These are phyloP conservation scores for Mylabris sibirica DNA, from an alignment of 2,888 invertebrate genomes.

Conservation along the genomic window DNA sequence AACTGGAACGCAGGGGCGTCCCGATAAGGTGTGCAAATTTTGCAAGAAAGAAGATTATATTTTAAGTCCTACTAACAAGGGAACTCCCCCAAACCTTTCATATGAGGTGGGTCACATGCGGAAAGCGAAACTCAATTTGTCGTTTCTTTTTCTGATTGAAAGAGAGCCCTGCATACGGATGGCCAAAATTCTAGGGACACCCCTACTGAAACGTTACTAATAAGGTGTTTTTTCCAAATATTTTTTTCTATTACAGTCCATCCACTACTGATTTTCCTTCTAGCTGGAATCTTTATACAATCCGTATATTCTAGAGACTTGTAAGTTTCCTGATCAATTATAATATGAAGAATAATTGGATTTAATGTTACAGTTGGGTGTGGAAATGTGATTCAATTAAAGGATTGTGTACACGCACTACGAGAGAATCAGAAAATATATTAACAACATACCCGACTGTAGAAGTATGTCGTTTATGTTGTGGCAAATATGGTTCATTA, in stretches of 20 bases:
- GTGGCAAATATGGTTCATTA: constrained; percentile 72
- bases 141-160: too few species aligned
- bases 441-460: constrained; percentile 53
- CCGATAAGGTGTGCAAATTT: too few species aligned
- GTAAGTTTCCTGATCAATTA: not conserved
- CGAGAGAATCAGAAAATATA: not conserved
- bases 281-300: not conserved
- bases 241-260: not conserved
- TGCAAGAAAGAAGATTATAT: too few species aligned
- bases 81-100: too few species aligned
- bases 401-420: not conserved
- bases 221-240: too few species aligned
- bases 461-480: constrained; percentile 72
- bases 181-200: too few species aligned
- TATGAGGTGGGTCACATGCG: too few species aligned
- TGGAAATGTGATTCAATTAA: constrained; percentile 15
- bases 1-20: too few species aligned
- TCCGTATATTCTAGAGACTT: not conserved
- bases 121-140: too few species aligned
- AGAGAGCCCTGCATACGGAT: too few species aligned
- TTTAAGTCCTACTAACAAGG: too few species aligned
- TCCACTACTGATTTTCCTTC: not conserved
- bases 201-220: too few species aligned
- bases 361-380: constrained; percentile 11
- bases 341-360: not conserved